Base-by-base conservation (phyloP, 2,888 invertebrate genomes). In the Cordilura impudica region DNA sequence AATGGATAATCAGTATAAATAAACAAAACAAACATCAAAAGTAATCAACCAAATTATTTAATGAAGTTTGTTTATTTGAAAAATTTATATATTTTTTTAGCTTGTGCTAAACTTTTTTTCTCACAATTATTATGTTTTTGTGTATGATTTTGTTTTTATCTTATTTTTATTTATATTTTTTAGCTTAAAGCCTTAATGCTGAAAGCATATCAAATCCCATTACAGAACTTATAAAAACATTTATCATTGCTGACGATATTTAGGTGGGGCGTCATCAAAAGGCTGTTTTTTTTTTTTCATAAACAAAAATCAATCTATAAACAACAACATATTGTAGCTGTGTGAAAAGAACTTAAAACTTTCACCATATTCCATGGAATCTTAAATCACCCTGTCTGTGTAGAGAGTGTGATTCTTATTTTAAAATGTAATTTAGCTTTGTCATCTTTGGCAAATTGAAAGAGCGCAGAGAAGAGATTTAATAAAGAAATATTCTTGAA, bases 281-380 rank as follows among this genome's bases (percentile, higher is more conserved):
- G 43, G 14, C n/a, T n/a, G n/a, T n/a, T n/a, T n/a, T n/a, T n/a
- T n/a, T n/a, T 45, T 35, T 35, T 4, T 51, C 43, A 8, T 12
- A 60, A 6, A 49, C 2, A 29, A 43, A 26, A 49, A 39, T 54
- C 16, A 49, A 23, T 7, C 43, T 10, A 21, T 4, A 21, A 31
- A 66, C 12, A 45, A 26, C 18, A 49, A 69, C 49, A 49, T n/a
- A n/a, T n/a, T 60, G 19, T 47, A n/a, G 26, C 16, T 31, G 8
- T 16, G 31, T 63, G 16, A 61, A 75, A 47, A 26, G 45, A 51
- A 39, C 12, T 43, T 31, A 56, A 51, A 78, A 78, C 78, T 78
- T 78, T 78, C 78, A 65, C 74, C 74, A 47, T 60, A 29, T 70
- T 39, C 65, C 58, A 78, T 60, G 70, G 70, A 74, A 74, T 78